A percentile compares a stretch with the other conserved stretches of the same genome.
phyloP scores from a whole-genome alignment of 2,113 vertebrate genomes.

The Campylomormyrus tamandua region DNA sequence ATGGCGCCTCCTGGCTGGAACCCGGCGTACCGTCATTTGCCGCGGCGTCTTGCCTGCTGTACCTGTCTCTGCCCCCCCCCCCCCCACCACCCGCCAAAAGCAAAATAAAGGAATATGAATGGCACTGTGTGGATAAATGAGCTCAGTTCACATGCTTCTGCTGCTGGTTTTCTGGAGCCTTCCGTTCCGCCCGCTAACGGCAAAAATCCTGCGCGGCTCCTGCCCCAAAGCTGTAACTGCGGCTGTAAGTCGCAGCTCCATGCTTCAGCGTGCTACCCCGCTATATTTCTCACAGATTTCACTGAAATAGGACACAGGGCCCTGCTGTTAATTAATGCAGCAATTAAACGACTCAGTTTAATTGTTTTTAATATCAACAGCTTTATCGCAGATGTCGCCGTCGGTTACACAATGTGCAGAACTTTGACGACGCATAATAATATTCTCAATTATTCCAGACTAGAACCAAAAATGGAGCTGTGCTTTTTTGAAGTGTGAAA shows the following conservation, averaged over 20 bases:
- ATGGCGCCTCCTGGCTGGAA: neutral
- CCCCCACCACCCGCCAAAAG: neutral
- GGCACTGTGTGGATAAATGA: neutral
- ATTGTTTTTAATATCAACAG: conserved; percentile 4
- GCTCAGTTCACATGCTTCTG: neutral
- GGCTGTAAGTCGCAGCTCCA: neutral
- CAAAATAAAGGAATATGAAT: neutral
- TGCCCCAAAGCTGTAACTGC: neutral
- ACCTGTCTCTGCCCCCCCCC: neutral
- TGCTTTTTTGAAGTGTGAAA: neutral
- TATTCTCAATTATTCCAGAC: conserved; percentile 4
- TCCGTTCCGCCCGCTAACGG: neutral
- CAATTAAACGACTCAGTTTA: neutral
- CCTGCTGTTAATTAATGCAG: neutral
- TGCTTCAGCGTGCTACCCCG: neutral
- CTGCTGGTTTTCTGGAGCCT: neutral
- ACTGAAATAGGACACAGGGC: neutral
- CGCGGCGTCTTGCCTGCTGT: neutral
- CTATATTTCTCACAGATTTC: neutral
- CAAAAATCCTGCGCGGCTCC: neutral
- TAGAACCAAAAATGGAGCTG: neutral
- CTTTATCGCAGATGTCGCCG: neutral
- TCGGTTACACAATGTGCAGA: neutral
- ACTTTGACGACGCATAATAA: neutral
- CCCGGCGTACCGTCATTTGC: neutral